A percentile compares a stretch with the other conserved stretches of the same genome.
Conservation (phyloP, 30 jellyfish, hydroid and myxozoan genomes). For the Chironex yamaguchii region DNA sequence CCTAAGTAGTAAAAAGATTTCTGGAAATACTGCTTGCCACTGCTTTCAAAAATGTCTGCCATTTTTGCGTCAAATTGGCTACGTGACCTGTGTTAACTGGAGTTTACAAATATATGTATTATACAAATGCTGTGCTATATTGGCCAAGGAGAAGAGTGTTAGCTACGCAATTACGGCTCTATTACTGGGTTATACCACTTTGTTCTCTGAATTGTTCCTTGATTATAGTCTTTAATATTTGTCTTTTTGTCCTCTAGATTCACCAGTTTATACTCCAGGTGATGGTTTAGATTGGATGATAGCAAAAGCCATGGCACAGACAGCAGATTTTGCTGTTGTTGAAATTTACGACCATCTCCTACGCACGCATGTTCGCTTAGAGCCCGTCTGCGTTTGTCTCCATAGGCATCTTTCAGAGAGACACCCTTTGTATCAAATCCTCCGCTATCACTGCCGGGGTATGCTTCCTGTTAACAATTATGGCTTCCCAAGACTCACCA, state of each 20-base stretch:
- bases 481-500: conserved; percentile 76
- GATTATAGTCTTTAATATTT: background rate
- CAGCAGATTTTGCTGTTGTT: conserved; percentile 86
- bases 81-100: too few species aligned
- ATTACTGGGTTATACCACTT: too few species aligned
- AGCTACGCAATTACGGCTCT: too few species aligned
- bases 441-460: conserved; percentile 87
- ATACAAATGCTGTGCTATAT: too few species aligned
- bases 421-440: conserved; percentile 79
- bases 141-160: too few species aligned
- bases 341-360: conserved; percentile 86
- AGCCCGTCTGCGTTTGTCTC: conserved; percentile 81
- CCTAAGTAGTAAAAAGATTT: too few species aligned
- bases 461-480: conserved; percentile 69
- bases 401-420: conserved; percentile 79
- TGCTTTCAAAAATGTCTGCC: too few species aligned
- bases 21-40: too few species aligned
- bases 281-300: conserved; percentile 82
- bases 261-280: conserved; percentile 81
- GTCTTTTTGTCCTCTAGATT: conserved; percentile 13
- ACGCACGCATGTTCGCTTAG: conserved; percentile 85
- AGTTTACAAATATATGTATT: too few species aligned
- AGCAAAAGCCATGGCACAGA: conserved; percentile 80
- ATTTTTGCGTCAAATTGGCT: too few species aligned
- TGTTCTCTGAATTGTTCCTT: too few species aligned